Evolutionary conservation across 2,113 vertebrate species (phyloP).

Genomic region (Machaerirhynchus nigripectus): DNA sequence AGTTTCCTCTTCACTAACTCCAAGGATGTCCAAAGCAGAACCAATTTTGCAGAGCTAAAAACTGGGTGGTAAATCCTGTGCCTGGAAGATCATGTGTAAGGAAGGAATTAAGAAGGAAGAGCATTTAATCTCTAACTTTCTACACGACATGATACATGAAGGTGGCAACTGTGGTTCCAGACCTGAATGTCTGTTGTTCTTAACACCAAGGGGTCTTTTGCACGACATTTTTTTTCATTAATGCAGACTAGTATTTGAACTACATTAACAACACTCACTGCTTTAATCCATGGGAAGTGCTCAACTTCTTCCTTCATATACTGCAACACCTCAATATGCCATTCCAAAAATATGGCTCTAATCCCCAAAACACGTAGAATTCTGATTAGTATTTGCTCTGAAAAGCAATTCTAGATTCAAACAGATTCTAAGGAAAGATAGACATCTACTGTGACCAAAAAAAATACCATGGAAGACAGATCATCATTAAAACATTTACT

Average conservation of each 20-base stretch:
- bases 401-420: neutral
- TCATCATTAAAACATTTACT: neutral
- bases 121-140: neutral
- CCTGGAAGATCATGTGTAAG: neutral
- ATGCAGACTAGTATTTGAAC: neutral
- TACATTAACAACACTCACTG: neutral
- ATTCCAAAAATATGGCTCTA: neutral
- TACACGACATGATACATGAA: neutral
- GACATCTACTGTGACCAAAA: neutral
- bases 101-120: neutral
- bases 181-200: neutral
- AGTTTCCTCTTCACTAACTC: neutral
- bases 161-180: neutral
- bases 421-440: neutral
- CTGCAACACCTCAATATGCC: neutral
- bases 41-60: neutral
- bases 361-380: neutral
- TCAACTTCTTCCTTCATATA: neutral
- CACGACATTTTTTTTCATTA: neutral
- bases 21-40: neutral
- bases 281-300: neutral
- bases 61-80: neutral
- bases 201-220: neutral
- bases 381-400: neutral
- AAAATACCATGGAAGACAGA: neutral